Evolutionary conservation across 2,888 invertebrate genomes (phyloP), one percentile per base, ranked within the genome.

Genomic region (Ornithoptera priamus): DNA sequence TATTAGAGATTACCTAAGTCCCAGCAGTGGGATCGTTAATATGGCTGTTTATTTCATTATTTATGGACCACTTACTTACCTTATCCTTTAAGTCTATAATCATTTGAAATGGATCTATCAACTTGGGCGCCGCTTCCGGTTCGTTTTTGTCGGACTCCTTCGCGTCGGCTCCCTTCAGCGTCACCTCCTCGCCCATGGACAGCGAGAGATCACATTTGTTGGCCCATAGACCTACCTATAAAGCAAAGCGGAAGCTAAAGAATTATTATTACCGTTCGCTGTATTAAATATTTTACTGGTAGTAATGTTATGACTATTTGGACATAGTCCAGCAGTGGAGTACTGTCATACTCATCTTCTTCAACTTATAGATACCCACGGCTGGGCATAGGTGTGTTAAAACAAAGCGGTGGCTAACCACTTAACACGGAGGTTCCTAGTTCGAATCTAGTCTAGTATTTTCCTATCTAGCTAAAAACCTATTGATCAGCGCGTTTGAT

Each of bases 171-270:
- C 85, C 65, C 90, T 89, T 63, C 0, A 87, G 15, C 2, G 72
- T 70, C 62, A 93, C 90, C 69, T 95, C 94, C 58, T 94, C 93
- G 0, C 98, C 98, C 53, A 93, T 93, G 0, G 97, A 95, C 61
- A 99, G 90, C 0, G 98, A 98, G 65, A 99, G 87, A 89, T 99
- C 99, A 82, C 97, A 97, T 82, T 97, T 96, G 88, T 99, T 99
- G 0, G 98, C 97, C 99, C 99, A 99, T 17, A 99, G 92, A 80
- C 96, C 95, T 18, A 96, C 81, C 95, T 96, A 58, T n/a, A 30
- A 7, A 46, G 39, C 15, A 10, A 59, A 22, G 53, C 18, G 18
- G 39, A 7, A 10, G 8, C 1, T 39, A 39, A 10, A 1, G 10
- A 6, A 8, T 10, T 10, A 39, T 39, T 10, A 39, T 39, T 39